Evolutionary conservation across 92 coral and sea anemone species (phyloP).

Genomic region (Epizoanthus scotinus): DNA sequence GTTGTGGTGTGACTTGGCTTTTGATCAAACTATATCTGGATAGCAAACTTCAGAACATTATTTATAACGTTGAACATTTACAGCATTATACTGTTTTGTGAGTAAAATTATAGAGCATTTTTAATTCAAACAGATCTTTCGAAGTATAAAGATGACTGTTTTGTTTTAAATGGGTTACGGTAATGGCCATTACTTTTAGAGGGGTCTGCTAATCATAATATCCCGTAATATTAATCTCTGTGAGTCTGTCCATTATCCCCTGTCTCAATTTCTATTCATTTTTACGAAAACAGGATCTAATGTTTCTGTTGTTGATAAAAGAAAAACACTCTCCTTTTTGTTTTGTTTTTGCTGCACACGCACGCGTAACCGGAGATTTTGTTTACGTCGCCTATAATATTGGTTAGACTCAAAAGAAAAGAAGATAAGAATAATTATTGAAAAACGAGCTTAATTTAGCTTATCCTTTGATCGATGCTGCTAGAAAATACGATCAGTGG

Average conservation of each 20-base stretch:
- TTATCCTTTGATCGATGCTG: too few species aligned
- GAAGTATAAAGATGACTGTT: neutral
- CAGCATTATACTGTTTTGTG: neutral
- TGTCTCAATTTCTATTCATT: neutral
- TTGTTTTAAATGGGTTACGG: conserved; percentile 3
- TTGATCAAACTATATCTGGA: neutral
- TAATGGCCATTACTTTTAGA: neutral
- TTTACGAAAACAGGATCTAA: conserved; percentile 6
- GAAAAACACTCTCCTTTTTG: neutral
- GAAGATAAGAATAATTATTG: too few species aligned
- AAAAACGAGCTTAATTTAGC: too few species aligned
- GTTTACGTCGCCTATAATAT: neutral
- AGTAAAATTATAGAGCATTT: neutral
- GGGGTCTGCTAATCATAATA: conserved; percentile 1
- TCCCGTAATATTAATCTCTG: conserved; percentile 10
- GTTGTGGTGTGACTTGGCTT: conserved; percentile 8
- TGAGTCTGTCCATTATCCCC: neutral
- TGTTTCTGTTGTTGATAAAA: neutral
- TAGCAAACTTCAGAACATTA: neutral
- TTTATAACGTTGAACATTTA: neutral
- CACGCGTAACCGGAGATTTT: neutral
- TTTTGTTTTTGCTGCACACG: conserved; percentile 2
- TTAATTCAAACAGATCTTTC: neutral
- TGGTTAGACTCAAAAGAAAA: neutral
- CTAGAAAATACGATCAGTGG: too few species aligned